Conservation (phyloP, 2,797 vertebrate genomes). For the Oreortyx pictus region DNA sequence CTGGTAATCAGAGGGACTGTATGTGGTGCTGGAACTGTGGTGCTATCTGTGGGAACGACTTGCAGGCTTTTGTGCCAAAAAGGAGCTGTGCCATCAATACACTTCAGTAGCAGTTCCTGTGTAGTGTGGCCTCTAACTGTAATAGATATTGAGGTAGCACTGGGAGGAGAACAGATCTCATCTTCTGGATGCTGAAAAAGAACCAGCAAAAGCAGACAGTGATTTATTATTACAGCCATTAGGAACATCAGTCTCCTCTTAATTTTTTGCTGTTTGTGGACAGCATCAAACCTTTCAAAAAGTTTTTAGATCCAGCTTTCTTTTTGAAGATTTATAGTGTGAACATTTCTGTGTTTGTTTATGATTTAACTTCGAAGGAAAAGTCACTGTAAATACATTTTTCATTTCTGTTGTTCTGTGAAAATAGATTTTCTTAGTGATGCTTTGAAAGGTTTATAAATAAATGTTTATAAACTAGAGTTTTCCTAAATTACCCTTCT, state of each 20-base stretch:
- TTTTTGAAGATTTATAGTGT: neutral
- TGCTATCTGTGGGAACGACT: too few species aligned
- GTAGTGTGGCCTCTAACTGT: neutral
- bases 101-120: neutral
- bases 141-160: neutral
- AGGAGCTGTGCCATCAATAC: neutral
- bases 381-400: neutral
- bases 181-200: rapidly evolving
- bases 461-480: neutral
- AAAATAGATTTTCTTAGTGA: neutral
- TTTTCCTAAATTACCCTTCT: neutral
- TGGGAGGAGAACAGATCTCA: neutral
- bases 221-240: neutral
- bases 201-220: neutral
- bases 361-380: neutral
- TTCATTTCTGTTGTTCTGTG: neutral
- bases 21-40: neutral
- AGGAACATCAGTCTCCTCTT: neutral
- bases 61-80: neutral
- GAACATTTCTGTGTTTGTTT: neutral
- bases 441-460: neutral
- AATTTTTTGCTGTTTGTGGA: neutral
- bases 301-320: neutral
- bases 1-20: neutral
- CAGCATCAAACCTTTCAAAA: neutral